A percentile compares a stretch with the other conserved stretches of the same genome.
phyloP scores from a whole-genome alignment of 2,113 vertebrate species.

The Henicopernis longicauda region DNA sequence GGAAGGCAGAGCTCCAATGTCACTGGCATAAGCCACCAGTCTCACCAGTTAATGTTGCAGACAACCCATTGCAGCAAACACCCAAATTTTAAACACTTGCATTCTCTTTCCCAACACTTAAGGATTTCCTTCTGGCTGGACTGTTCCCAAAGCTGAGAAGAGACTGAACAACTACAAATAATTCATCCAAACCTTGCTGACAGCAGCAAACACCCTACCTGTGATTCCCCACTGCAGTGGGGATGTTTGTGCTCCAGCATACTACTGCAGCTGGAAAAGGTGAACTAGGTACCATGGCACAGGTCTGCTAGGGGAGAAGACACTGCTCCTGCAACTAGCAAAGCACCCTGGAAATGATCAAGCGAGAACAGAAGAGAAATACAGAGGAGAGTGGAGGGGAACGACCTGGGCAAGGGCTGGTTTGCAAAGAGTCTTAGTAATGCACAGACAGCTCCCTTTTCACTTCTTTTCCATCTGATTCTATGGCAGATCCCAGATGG shows the following conservation, averaged over 20 bases:
- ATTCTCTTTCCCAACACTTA: not conserved
- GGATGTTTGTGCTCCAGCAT: not conserved
- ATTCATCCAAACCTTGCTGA: not conserved
- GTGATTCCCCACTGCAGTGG: not conserved
- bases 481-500: not conserved
- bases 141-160: not conserved
- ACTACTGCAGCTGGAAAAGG: not conserved
- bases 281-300: not conserved
- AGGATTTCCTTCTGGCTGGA: not conserved
- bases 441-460: not conserved
- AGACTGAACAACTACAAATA: not conserved
- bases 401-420: not conserved
- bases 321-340: not conserved
- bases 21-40: not conserved
- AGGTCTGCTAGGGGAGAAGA: not conserved
- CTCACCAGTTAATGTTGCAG: not conserved
- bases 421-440: not conserved
- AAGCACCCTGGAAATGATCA: not conserved
- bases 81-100: not conserved
- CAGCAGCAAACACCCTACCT: not conserved
- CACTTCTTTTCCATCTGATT: not conserved
- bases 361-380: not conserved
- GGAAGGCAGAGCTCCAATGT: not conserved
- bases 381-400: not conserved
- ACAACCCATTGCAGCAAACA: not conserved